A percentile compares a stretch with the other conserved stretches of the same genome.
Evolutionary conservation across 1,140 invertebrate genomes (phyloP).

Genomic region (Harlomillsia oculata): DNA sequence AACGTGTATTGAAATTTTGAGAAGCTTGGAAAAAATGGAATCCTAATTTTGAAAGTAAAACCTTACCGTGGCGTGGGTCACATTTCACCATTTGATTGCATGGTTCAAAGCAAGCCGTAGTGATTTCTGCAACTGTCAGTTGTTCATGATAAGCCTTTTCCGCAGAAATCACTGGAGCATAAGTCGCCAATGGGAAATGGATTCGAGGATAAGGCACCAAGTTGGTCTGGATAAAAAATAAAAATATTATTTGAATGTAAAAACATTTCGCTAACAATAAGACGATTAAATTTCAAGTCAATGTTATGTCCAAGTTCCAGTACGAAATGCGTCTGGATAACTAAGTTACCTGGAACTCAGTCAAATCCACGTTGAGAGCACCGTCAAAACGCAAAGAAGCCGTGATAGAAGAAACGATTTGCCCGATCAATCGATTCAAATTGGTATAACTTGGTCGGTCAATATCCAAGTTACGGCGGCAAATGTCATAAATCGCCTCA

Average conservation of each 20-base stretch:
- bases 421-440: constrained; percentile 47
- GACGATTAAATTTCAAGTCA: constrained; percentile 38
- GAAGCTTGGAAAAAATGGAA: no score
- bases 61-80: no score
- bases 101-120: constrained; percentile 69
- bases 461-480: constrained; percentile 51
- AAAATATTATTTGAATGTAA: neutral
- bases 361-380: constrained; percentile 52
- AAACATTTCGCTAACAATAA: neutral
- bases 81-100: constrained; percentile 75
- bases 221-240: constrained; percentile 46
- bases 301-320: constrained; percentile 53
- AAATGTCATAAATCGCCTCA: constrained; percentile 65
- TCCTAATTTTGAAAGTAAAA: no score
- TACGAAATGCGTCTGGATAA: constrained; percentile 51
- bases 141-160: constrained; percentile 59
- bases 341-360: no score
- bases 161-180: constrained; percentile 45
- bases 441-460: constrained; percentile 51
- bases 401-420: constrained; percentile 51
- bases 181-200: constrained; percentile 46
- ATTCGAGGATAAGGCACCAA: constrained; percentile 52
- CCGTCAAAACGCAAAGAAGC: constrained; percentile 53
- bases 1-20: no score
- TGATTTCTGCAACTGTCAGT: constrained; percentile 58